Percentiles rank a stretch among this genome's conserved stretches.
These are phyloP conservation scores for Helleia helle DNA, from an alignment of 2,888 invertebrate species.

Conservation along the genomic window DNA sequence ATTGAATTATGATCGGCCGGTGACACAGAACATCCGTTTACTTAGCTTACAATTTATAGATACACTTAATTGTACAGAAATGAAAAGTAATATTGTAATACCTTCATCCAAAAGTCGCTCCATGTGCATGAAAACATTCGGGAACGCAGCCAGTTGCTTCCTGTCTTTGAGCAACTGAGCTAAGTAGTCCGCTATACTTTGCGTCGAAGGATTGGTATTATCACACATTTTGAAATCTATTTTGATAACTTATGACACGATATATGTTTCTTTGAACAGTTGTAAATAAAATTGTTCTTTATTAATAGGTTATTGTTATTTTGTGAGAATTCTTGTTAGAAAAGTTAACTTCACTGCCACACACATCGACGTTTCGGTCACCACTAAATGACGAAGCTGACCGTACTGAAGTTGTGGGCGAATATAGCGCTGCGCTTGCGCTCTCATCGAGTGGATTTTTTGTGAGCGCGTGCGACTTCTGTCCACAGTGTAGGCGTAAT, in stretches of 20 bases:
- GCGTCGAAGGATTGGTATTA: conserved; percentile 83
- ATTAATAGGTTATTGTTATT: conserved; percentile 69
- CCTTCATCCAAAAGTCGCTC: conserved; percentile 99
- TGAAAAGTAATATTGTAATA: conserved; percentile 71
- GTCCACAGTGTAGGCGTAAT: conserved; percentile 64
- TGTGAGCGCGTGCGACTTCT: conserved; percentile 66
- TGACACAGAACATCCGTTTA: conserved; percentile 47
- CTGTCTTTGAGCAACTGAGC: conserved; percentile 99
- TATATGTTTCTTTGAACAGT: conserved; percentile 59
- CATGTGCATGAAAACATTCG: conserved; percentile 99
- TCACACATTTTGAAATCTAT: conserved; percentile 70
- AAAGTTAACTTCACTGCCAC: conserved; percentile 72
- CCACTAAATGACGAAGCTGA: conserved; percentile 70
- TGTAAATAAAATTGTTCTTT: conserved; percentile 61
- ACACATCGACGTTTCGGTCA: conserved; percentile 69
- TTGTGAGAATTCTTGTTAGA: conserved; percentile 67
- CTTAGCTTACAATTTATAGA: conserved; percentile 13
- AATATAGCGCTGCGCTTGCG: conserved; percentile 68
- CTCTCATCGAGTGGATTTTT: conserved; percentile 60
- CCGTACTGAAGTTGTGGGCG: conserved; percentile 72
- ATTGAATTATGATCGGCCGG: conserved; percentile 61
- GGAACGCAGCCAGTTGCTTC: conserved; percentile 99
- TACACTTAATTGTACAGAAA: conserved; percentile 31
- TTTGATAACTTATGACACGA: conserved; percentile 58
- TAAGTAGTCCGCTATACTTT: conserved; percentile 99